Evolutionary conservation across 2,888 invertebrate species (phyloP).

Genomic region (Euproctis similis): DNA sequence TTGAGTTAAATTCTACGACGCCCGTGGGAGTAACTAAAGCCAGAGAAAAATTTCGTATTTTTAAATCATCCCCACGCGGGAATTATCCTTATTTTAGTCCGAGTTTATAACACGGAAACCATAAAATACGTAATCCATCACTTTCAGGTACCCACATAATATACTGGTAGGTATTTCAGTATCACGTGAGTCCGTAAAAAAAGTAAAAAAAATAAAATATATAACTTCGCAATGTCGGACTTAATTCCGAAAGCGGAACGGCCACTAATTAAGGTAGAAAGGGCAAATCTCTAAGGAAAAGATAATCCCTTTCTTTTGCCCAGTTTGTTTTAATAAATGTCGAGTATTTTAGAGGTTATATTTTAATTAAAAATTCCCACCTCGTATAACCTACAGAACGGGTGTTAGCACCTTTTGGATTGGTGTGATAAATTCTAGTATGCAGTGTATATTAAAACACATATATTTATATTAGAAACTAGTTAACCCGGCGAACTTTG

Average conservation of each 20-base stretch:
- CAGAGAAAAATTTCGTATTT: too few relatives aligned
- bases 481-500: too few relatives aligned
- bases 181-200: too few relatives aligned
- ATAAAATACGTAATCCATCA: neutral
- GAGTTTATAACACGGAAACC: too few relatives aligned
- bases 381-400: conserved; percentile 20
- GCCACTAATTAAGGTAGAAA: conserved; percentile 41
- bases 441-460: conserved; percentile 16
- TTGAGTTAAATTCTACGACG: too few relatives aligned
- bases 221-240: conserved; percentile 11
- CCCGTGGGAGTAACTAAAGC: too few relatives aligned
- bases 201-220: conserved; percentile 8
- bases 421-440: conserved; percentile 24
- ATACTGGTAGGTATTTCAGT: neutral
- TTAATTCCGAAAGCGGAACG: conserved; percentile 17
- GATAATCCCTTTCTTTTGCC: conserved; percentile 40
- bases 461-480: too few relatives aligned
- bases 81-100: too few relatives aligned
- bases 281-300: conserved; percentile 32
- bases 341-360: conserved; percentile 37
- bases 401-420: conserved; percentile 21
- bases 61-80: too few relatives aligned
- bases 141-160: neutral
- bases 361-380: conserved; percentile 55
- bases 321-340: conserved; percentile 45